A percentile compares a stretch with the other conserved stretches of the same genome.
Evolutionary conservation across 2,113 vertebrate genomes (phyloP).

Genomic region (Phalacrocorax carbo): DNA sequence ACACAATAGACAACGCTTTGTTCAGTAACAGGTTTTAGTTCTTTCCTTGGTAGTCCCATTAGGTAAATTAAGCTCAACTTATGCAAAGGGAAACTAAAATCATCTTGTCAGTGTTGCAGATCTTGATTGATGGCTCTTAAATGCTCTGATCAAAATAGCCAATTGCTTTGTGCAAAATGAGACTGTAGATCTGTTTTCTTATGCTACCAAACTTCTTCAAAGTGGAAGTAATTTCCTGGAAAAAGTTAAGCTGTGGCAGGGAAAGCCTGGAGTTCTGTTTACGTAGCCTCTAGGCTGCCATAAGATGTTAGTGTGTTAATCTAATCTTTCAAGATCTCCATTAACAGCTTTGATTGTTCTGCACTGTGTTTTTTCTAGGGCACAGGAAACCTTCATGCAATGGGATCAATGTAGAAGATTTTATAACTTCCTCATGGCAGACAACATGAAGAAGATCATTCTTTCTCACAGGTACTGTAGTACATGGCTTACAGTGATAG

Average conservation of each 20-base stretch:
- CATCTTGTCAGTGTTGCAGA: not conserved
- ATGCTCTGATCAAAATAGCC: not conserved
- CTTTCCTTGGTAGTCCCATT: not conserved
- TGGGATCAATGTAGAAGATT: constrained; percentile 97
- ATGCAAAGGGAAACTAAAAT: not conserved
- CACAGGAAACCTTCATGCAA: constrained; percentile 97
- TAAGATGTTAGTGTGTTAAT: not conserved
- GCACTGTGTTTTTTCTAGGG: constrained; percentile 73
- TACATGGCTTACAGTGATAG: not conserved
- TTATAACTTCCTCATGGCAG: constrained; percentile 99
- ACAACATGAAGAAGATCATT: constrained; percentile 99
- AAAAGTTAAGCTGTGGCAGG: not conserved
- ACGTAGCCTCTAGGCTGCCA: not conserved
- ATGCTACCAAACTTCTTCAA: not conserved
- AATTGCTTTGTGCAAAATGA: constrained; percentile 16
- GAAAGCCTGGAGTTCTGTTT: constrained; percentile 12
- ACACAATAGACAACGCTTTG: not conserved
- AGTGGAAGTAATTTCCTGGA: constrained; percentile 9
- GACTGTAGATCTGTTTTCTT: not conserved
- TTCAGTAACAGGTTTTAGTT: not conserved
- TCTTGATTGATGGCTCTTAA: constrained; percentile 40
- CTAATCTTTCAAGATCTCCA: not conserved
- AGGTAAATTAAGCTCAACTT: not conserved
- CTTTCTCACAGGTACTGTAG: constrained; percentile 90
- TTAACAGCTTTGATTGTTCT: constrained; percentile 24